Conservation (phyloP, 2,888 invertebrate species). For the Pseudococcus longispinus region DNA sequence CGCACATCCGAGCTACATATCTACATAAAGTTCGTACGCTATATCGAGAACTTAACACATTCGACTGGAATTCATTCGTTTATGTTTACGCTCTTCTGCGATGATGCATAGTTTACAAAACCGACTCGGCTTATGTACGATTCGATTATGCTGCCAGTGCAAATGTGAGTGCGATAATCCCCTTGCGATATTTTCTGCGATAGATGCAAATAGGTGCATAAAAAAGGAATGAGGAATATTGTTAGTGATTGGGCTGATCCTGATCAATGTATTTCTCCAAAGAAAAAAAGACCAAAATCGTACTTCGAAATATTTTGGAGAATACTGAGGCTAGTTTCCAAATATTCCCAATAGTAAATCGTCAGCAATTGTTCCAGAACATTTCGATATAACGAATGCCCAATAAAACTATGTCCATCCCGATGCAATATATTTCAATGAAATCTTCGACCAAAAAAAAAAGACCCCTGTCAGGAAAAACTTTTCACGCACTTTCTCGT, state of each 20-base stretch:
- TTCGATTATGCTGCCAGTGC: too few species aligned
- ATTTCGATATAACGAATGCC: too few species aligned
- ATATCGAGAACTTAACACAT: constrained; percentile 10
- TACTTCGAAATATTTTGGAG: too few species aligned
- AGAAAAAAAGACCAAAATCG: background rate
- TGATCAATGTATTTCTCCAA: background rate
- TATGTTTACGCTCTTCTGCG: background rate
- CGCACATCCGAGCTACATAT: background rate
- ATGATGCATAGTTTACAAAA: background rate
- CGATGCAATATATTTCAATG: too few species aligned
- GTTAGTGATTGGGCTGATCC: background rate
- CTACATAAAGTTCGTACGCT: background rate
- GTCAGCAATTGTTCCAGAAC: too few species aligned
- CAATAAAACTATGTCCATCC: too few species aligned
- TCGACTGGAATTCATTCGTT: constrained; percentile 8
- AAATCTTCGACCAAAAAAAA: too few species aligned
- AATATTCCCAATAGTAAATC: too few species aligned
- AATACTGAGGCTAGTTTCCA: too few species aligned
- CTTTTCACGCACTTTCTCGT: too few species aligned
- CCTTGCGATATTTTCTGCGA: background rate
- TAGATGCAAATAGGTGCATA: background rate
- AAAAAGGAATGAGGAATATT: background rate
- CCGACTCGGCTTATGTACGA: background rate
- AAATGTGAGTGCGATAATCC: background rate
- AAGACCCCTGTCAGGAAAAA: too few species aligned